A percentile compares a stretch with the other conserved stretches of the same genome.
Conservation (phyloP, 2,888 invertebrate genomes). For the Eupelmus urozonus region DNA sequence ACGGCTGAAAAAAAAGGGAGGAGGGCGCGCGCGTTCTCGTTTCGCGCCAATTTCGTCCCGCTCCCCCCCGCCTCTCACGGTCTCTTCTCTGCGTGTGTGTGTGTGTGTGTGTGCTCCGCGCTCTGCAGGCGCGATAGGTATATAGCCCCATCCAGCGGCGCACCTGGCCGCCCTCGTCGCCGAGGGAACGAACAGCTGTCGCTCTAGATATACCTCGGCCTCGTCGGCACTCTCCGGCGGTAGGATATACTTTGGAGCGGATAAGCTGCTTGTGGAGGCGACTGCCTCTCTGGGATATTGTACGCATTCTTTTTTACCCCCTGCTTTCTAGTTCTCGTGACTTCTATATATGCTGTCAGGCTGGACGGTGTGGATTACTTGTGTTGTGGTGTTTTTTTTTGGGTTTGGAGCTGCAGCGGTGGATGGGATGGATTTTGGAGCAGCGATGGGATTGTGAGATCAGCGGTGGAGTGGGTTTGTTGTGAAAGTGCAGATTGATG, state of each 20-base stretch:
- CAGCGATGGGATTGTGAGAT: too few relatives aligned
- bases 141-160: background rate
- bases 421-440: too few relatives aligned
- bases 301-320: background rate
- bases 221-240: background rate
- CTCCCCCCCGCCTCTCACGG: conserved; percentile 11
- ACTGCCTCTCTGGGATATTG: background rate
- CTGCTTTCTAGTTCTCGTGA: background rate
- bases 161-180: conserved; percentile 1
- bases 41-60: conserved; percentile 48
- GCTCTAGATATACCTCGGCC: background rate
- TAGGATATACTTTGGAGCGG: too few relatives aligned
- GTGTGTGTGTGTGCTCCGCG: background rate
- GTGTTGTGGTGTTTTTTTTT: too few relatives aligned
- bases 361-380: too few relatives aligned
- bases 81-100: background rate
- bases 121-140: too few relatives aligned
- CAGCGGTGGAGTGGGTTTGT: too few relatives aligned
- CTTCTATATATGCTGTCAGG: background rate
- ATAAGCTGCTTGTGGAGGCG: too few relatives aligned
- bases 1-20: background rate
- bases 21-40: conserved; percentile 48
- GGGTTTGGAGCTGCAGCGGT: background rate
- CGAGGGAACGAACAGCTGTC: conserved; percentile 49
- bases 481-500: too few relatives aligned